These are phyloP conservation scores for Forficula auricularia DNA, from an alignment of 1,140 invertebrate genomes.

Conservation along the genomic window DNA sequence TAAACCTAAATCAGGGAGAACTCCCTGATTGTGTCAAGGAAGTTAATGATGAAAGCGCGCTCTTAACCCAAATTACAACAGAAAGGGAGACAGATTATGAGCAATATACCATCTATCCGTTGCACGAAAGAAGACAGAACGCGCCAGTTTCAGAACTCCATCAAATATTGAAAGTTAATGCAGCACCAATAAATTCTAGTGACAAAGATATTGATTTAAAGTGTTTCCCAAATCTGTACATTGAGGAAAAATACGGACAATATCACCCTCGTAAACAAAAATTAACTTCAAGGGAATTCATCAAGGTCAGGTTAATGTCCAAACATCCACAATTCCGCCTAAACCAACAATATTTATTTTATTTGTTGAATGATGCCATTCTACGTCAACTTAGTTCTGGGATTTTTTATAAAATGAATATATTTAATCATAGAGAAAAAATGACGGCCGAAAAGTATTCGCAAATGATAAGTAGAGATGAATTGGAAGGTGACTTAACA, in stretches of 20 bases:
- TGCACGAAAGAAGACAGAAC: slow-evolving; percentile 18
- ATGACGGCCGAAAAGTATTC: slow-evolving; percentile 17
- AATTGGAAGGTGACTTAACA: slow-evolving; percentile 15
- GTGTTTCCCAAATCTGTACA: slow-evolving; percentile 21
- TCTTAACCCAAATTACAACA: too few relatives aligned
- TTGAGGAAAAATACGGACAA: slow-evolving; percentile 17
- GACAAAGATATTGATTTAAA: slow-evolving; percentile 16
- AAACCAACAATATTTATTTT: slow-evolving; percentile 21
- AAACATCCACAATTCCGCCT: slow-evolving; percentile 16
- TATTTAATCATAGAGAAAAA: slow-evolving; percentile 14
- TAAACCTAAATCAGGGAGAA: too few relatives aligned
- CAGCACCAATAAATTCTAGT: slow-evolving; percentile 14
- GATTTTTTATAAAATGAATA: slow-evolving; percentile 20
- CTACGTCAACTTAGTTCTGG: slow-evolving; percentile 17
- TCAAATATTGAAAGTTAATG: slow-evolving; percentile 19
- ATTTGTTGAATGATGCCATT: slow-evolving; percentile 17
- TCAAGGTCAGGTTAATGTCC: slow-evolving; percentile 17
- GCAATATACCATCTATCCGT: slow-evolving; percentile 19
- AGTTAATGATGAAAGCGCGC: too few relatives aligned
- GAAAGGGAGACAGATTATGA: too few relatives aligned
- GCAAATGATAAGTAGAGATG: slow-evolving; percentile 14
- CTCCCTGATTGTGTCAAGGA: too few relatives aligned
- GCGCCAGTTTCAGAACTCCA: slow-evolving; percentile 15
- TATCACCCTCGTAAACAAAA: slow-evolving; percentile 10
- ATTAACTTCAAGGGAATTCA: slow-evolving; percentile 17